Evolutionary conservation across 2,113 vertebrate species (phyloP).

Genomic region (Gasterosteus nipponicus): DNA sequence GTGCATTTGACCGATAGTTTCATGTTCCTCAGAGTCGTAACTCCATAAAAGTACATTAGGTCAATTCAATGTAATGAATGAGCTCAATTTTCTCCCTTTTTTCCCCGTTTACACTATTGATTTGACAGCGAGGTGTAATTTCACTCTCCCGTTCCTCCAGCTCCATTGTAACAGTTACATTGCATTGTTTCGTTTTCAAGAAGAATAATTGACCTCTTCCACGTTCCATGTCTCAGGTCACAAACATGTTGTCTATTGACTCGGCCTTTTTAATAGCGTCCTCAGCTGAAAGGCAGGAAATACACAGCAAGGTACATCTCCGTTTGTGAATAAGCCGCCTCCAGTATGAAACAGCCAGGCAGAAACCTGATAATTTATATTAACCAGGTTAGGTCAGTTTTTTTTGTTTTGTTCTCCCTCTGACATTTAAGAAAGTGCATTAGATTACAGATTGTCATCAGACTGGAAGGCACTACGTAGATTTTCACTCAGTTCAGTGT

Average conservation of each 20-base stretch:
- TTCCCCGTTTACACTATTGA: slow-evolving; percentile 45
- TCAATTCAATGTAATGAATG: slow-evolving; percentile 54
- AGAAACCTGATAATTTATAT: slow-evolving; percentile 13
- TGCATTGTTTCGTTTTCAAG: slow-evolving; percentile 44
- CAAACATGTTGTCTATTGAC: slow-evolving; percentile 47
- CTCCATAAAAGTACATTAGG: slow-evolving; percentile 33
- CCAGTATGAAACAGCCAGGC: slow-evolving; percentile 23
- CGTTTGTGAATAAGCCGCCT: slow-evolving; percentile 4
- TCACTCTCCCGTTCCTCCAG: slow-evolving; percentile 36
- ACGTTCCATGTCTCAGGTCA: slow-evolving; percentile 22
- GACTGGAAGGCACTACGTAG: background rate
- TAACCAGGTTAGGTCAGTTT: background rate
- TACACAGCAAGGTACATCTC: slow-evolving; percentile 16
- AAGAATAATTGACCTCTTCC: slow-evolving; percentile 45
- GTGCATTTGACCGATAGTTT: slow-evolving; percentile 9
- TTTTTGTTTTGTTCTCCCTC: background rate
- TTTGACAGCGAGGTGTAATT: slow-evolving; percentile 42
- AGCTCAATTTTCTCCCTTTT: slow-evolving; percentile 21
- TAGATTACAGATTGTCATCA: background rate
- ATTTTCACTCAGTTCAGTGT: slow-evolving; percentile 1
- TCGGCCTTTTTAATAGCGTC: slow-evolving; percentile 22
- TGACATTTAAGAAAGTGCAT: slow-evolving; percentile 3
- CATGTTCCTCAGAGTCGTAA: slow-evolving; percentile 15
- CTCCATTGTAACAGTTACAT: slow-evolving; percentile 13
- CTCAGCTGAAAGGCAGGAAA: slow-evolving; percentile 15